These are phyloP conservation scores for Alouatta palliata DNA, from an alignment of 2,113 vertebrate species.

Conservation along the genomic window DNA sequence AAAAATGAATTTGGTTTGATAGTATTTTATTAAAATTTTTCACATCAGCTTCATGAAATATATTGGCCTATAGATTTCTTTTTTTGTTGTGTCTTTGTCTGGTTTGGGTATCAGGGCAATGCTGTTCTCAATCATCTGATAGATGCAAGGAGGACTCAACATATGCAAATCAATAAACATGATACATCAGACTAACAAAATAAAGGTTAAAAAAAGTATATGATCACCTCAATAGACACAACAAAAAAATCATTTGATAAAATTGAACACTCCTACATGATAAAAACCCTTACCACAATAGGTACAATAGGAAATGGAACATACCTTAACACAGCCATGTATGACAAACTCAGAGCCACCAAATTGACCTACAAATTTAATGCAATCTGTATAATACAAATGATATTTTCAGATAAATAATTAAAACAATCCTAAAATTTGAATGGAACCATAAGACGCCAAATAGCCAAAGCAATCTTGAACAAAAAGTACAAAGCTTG, in stretches of 20 bases:
- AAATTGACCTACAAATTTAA: neutral
- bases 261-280: neutral
- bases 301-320: neutral
- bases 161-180: neutral
- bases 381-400: neutral
- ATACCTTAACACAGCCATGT: neutral
- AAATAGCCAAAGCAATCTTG: neutral
- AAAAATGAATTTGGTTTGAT: neutral
- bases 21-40: neutral
- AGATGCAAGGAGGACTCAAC: too few relatives aligned
- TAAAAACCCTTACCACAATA: neutral
- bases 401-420: neutral
- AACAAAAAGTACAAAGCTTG: neutral
- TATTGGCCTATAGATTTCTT: neutral
- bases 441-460: neutral
- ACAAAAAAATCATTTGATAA: neutral
- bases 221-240: neutral
- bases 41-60: neutral
- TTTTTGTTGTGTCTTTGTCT: neutral
- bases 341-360: neutral
- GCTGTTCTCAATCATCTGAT: too few relatives aligned
- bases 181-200: neutral
- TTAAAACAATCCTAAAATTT: neutral
- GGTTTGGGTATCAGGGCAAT: too few relatives aligned
- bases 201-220: neutral